A percentile compares a stretch with the other conserved stretches of the same genome.
These are phyloP conservation scores for Agrotis segetum DNA, from an alignment of 2,888 invertebrate genomes.

Conservation along the genomic window DNA sequence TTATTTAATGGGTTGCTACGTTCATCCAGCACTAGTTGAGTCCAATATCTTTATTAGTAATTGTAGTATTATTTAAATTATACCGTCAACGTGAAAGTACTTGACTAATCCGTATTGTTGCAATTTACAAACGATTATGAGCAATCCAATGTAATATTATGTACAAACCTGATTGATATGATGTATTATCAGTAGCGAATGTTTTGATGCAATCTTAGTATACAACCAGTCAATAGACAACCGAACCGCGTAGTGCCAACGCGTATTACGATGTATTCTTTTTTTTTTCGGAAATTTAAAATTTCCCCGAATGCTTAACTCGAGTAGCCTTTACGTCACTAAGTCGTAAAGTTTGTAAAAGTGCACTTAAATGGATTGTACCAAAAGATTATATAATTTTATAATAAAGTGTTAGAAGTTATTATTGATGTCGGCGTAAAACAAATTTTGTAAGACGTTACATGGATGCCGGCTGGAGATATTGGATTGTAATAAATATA, in stretches of 20 bases:
- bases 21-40: slow-evolving; percentile 32
- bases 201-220: slow-evolving; percentile 31
- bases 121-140: slow-evolving; percentile 54
- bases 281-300: slow-evolving; percentile 79
- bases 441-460: slow-evolving; percentile 88
- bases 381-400: slow-evolving; percentile 91
- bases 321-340: slow-evolving; percentile 82
- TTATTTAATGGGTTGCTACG: slow-evolving; percentile 22
- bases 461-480: slow-evolving; percentile 83
- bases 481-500: slow-evolving; percentile 91
- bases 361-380: slow-evolving; percentile 90
- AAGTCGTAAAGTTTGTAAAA: slow-evolving; percentile 85
- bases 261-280: slow-evolving; percentile 57
- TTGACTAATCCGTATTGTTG: slow-evolving; percentile 48
- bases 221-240: slow-evolving; percentile 50
- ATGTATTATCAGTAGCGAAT: slow-evolving; percentile 17
- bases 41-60: slow-evolving; percentile 21
- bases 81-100: slow-evolving; percentile 50
- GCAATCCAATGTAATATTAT: slow-evolving; percentile 48
- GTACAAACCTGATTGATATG: slow-evolving; percentile 29
- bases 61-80: slow-evolving; percentile 32
- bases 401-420: slow-evolving; percentile 88
- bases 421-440: slow-evolving; percentile 82
- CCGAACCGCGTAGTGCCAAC: slow-evolving; percentile 58
- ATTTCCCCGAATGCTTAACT: slow-evolving; percentile 80